Percentiles rank a stretch among this genome's conserved stretches.
These are phyloP conservation scores for Itoplectis maculator DNA, from an alignment of 2,888 invertebrate genomes.

Conservation along the genomic window DNA sequence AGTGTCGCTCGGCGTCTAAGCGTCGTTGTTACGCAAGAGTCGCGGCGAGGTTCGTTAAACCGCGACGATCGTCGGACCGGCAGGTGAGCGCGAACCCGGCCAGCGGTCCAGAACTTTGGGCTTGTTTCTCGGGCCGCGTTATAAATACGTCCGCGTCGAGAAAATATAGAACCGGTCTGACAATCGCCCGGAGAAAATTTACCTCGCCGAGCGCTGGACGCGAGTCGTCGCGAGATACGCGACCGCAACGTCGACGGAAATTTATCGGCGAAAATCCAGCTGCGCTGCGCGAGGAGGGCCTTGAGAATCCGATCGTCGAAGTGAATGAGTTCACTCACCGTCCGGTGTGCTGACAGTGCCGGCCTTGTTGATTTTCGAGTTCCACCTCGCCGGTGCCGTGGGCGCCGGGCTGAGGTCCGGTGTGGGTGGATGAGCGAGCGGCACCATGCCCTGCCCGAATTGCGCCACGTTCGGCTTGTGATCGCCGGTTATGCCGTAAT, in stretches of 20 bases:
- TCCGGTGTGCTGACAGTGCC: conserved; percentile 94
- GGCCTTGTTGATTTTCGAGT: conserved; percentile 88
- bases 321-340: conserved; percentile 86
- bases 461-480: conserved; percentile 76
- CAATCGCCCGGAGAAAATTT: not conserved
- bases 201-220: not conserved
- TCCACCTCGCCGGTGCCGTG: conserved; percentile 85
- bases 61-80: conserved; percentile 19
- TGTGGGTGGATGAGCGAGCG: conserved; percentile 83
- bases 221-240: not conserved
- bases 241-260: not conserved
- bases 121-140: conserved; percentile 10
- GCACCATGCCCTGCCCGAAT: conserved; percentile 82
- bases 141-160: not conserved
- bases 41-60: conserved; percentile 46
- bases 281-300: not conserved
- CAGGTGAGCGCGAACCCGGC: conserved; percentile 43
- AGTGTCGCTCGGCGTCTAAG: conserved; percentile 19
- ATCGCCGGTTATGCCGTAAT: conserved; percentile 78
- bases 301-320: conserved; percentile 8
- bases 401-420: conserved; percentile 85
- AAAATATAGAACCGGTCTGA: not conserved
- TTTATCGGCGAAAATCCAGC: not conserved
- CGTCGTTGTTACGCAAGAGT: conserved; percentile 35
- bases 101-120: conserved; percentile 26